Percentiles rank a stretch among this genome's conserved stretches.
These are phyloP conservation scores for Romanogobio albipinnatus DNA, from an alignment of 2,113 vertebrate species.

Conservation along the genomic window DNA sequence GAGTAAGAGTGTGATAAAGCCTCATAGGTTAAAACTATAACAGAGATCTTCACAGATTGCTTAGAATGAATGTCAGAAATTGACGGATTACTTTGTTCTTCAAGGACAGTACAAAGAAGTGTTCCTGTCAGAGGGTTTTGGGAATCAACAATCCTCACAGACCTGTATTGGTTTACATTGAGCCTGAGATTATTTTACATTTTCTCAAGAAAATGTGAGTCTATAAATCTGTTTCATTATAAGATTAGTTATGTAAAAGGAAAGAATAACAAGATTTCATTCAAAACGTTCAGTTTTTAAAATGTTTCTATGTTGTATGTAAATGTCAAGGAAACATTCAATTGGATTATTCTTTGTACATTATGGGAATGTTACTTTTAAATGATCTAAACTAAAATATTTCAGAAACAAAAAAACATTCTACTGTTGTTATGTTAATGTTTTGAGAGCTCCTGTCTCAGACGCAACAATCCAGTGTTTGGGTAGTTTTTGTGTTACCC, in stretches of 20 bases:
- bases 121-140: slow-evolving; percentile 22
- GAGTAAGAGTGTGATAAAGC: slow-evolving; percentile 1
- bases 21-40: background rate
- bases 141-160: background rate
- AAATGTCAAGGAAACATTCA: too few species aligned
- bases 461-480: too few species aligned
- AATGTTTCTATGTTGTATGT: too few species aligned
- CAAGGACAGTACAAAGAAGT: background rate
- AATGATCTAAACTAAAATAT: too few species aligned
- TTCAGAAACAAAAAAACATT: too few species aligned
- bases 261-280: background rate
- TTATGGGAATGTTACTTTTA: too few species aligned
- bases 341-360: too few species aligned
- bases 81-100: slow-evolving; percentile 30
- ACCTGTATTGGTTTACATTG: background rate
- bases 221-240: background rate
- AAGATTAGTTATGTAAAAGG: background rate
- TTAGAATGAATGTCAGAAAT: slow-evolving; percentile 5
- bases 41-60: slow-evolving; percentile 7
- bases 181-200: background rate
- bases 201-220: background rate
- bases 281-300: too few species aligned
- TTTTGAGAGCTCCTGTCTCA: too few species aligned
- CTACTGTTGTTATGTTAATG: too few species aligned
- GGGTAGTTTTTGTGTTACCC: too few species aligned